Evolutionary conservation across 64 coral and sea anemone species (phyloP).

Genomic region (Montipora sp.): DNA sequence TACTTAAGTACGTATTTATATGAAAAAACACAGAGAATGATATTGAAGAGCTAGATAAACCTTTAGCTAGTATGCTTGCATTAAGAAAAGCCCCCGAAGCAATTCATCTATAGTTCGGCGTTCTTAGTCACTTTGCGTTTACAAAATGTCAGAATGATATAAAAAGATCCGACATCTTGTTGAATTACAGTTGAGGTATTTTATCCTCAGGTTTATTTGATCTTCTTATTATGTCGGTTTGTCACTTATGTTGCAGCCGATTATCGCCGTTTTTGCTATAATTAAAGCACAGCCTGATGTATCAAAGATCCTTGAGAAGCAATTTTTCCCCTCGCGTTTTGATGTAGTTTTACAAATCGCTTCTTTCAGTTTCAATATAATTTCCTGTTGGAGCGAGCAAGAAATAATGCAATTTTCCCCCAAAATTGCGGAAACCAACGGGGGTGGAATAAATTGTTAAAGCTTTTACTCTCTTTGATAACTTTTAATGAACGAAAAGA

Average conservation of each 20-base stretch:
- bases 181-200: conserved; percentile 14
- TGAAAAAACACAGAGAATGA: conserved; percentile 53
- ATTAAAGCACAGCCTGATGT: conserved; percentile 2
- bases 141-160: neutral
- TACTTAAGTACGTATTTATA: conserved; percentile 50
- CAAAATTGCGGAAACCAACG: conserved; percentile 37
- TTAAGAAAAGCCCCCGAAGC: neutral
- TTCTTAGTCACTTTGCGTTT: neutral
- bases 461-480: conserved; percentile 53
- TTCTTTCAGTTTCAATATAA: neutral
- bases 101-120: neutral
- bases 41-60: conserved; percentile 35
- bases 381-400: conserved; percentile 4
- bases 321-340: neutral
- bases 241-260: neutral
- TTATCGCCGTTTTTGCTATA: neutral
- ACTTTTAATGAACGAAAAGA: conserved; percentile 55
- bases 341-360: neutral
- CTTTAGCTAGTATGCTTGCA: neutral
- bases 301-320: neutral
- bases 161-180: neutral
- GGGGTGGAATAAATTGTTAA: conserved; percentile 47
- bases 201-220: conserved; percentile 4
- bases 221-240: conserved; percentile 37
- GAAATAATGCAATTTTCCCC: conserved; percentile 29